These are phyloP conservation scores for Planococcus citri DNA, from an alignment of 1,140 invertebrate genomes.

Conservation along the genomic window DNA sequence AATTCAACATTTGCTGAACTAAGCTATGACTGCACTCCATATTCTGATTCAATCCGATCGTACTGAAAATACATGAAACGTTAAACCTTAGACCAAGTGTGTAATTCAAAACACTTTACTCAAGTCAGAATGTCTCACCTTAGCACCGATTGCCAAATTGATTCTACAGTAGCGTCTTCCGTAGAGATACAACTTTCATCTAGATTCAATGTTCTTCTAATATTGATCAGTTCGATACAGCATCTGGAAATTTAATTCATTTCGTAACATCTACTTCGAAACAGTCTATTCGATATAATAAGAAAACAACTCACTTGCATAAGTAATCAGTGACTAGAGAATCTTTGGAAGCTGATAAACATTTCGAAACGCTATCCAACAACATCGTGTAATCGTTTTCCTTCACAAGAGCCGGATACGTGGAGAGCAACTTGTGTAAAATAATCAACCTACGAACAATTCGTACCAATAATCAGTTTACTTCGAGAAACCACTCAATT, in stretches of 20 bases:
- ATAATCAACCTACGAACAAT: not conserved
- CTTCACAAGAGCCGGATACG: not conserved
- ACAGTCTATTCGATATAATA: no score
- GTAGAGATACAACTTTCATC: not conserved
- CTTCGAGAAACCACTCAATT: not conserved
- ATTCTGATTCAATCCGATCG: not conserved
- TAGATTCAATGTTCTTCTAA: not conserved
- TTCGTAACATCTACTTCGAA: not conserved
- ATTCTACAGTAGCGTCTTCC: not conserved
- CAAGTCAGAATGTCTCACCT: not conserved
- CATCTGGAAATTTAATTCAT: not conserved
- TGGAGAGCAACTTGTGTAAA: not conserved
- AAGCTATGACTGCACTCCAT: not conserved
- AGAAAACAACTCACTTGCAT: not conserved
- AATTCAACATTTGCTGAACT: not conserved
- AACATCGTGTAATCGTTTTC: not conserved
- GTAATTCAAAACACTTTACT: no score
- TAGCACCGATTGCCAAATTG: not conserved
- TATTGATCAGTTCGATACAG: not conserved
- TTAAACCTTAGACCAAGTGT: no score
- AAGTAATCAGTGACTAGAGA: constrained; percentile 6
- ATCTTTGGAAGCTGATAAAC: not conserved
- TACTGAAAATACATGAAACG: not conserved
- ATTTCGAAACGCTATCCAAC: not conserved
- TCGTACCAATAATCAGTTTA: not conserved